phyloP scores from a whole-genome alignment of 1,140 invertebrate genomes.

The Drosophila truncata region DNA sequence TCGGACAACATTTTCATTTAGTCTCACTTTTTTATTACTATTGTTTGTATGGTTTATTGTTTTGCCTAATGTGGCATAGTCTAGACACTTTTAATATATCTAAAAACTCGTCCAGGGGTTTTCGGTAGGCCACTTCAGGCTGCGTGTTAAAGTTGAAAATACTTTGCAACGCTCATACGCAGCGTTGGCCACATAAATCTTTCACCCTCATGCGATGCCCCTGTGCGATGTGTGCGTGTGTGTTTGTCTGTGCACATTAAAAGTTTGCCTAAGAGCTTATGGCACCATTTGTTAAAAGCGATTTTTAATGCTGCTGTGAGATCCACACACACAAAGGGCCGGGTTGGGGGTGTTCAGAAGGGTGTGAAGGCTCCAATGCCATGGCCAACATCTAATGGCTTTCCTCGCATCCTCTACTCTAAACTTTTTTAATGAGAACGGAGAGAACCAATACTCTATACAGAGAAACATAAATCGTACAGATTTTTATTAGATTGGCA shows the following conservation, averaged over 20 bases:
- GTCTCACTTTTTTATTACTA: conserved; percentile 41
- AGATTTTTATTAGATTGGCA: too few species aligned
- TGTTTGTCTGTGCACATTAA: conserved; percentile 66
- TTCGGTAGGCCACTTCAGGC: conserved; percentile 27
- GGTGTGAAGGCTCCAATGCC: conserved; percentile 37
- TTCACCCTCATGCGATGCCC: conserved; percentile 29
- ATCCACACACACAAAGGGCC: conserved; percentile 45
- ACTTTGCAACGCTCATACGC: conserved; percentile 64
- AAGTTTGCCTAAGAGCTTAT: conserved; percentile 80
- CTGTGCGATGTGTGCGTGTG: conserved; percentile 30
- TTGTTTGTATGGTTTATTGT: conserved; percentile 52
- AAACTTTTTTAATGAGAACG: conserved; percentile 69
- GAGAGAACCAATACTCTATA: conserved; percentile 47
- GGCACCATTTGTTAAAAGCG: conserved; percentile 81
- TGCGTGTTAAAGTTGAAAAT: conserved; percentile 69
- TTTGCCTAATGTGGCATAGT: conserved; percentile 61
- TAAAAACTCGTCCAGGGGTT: conserved; percentile 41
- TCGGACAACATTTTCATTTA: conserved; percentile 37
- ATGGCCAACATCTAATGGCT: conserved; percentile 70
- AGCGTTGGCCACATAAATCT: conserved; percentile 72
- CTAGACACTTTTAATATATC: conserved; percentile 79
- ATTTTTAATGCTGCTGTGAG: conserved; percentile 75
- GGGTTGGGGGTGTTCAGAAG: neutral
- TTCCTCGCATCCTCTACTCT: conserved; percentile 52
- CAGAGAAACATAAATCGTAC: neutral